These are phyloP conservation scores for Callorhinus ursinus DNA, from an alignment of 2,113 vertebrate species.

Conservation along the genomic window DNA sequence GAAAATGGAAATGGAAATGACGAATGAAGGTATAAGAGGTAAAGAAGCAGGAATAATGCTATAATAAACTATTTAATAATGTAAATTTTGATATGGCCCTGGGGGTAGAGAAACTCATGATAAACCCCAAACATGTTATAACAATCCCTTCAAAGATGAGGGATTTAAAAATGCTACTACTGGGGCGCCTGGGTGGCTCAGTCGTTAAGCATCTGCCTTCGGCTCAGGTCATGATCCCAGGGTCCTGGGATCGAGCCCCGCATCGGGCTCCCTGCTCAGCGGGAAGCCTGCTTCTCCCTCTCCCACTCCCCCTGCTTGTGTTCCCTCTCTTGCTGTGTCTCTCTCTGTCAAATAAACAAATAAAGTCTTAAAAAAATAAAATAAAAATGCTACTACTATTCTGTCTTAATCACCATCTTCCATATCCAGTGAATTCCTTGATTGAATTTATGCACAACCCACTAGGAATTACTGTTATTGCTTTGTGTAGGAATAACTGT, in stretches of 20 bases:
- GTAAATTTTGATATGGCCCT: background rate
- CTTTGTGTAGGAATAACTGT: background rate
- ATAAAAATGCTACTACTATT: background rate
- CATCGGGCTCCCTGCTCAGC: too few species aligned
- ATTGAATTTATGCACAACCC: background rate
- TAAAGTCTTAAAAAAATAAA: too few species aligned
- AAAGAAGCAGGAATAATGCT: background rate
- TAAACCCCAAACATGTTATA: background rate
- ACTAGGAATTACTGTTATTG: background rate
- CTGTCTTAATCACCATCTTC: background rate
- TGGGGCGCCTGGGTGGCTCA: background rate
- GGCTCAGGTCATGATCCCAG: too few species aligned
- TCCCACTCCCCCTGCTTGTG: too few species aligned
- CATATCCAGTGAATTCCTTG: background rate
- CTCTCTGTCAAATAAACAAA: too few species aligned
- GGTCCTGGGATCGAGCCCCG: too few species aligned
- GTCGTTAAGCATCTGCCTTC: too few species aligned
- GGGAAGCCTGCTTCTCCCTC: too few species aligned
- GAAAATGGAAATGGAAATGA: background rate
- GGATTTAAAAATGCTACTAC: background rate
- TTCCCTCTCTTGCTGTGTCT: too few species aligned
- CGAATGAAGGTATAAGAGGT: background rate
- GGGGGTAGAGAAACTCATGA: background rate
- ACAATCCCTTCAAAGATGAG: background rate
- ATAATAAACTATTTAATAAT: background rate